Evolutionary conservation across 1,140 invertebrate genomes (phyloP), one percentile per base, ranked within the genome.

Genomic region (Ephestia elutella): DNA sequence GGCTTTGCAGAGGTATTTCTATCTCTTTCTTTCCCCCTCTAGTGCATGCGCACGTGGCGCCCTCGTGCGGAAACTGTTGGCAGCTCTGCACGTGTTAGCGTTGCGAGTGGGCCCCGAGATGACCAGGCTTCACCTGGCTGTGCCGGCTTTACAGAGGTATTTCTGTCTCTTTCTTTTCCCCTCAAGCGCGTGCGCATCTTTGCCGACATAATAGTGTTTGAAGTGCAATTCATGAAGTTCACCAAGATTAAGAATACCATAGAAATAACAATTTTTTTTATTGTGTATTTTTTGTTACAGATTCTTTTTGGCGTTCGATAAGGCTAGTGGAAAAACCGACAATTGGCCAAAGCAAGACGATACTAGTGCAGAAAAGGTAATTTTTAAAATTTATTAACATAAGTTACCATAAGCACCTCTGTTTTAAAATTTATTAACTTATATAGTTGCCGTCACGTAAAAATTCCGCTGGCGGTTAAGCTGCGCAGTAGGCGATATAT

Each of bases 291-390:
- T 1, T 44, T 7, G 53, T 82, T 81, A 25, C 66, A 90, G 93
- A 50, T 97, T 97, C 78, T 97, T 98, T 80, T 80, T 94, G n/a
- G 92, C 94, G 8, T 98, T 98, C 80, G 94, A 96, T 76, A 95
- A 95, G 88, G 93, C 95, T 15, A 92, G 92, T 57, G 90, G 91
- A 3, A 90, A 90, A 58, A 81, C 67, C 0, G 84, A 88, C 1
- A 88, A 86, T 58, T 88, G 82, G 82, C 78, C 84, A 1, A 87
- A 87, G 63, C 80, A 80, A 55, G 82, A 88, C 19, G 86, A 88
- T 15, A 73, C 62, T n/a, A n/a, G n/a, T 53, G 25, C 63, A 3
- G 82, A 83, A 50, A 86, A 85, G 75, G 83, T 86, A 28, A 50
- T 19, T 17, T 21, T 56, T 5, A 15, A 21, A 11, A 17, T 55